Percentiles rank a stretch among this genome's conserved stretches.
phyloP scores from a whole-genome alignment of 1,140 invertebrate species.

The Ceratina japonica region DNA sequence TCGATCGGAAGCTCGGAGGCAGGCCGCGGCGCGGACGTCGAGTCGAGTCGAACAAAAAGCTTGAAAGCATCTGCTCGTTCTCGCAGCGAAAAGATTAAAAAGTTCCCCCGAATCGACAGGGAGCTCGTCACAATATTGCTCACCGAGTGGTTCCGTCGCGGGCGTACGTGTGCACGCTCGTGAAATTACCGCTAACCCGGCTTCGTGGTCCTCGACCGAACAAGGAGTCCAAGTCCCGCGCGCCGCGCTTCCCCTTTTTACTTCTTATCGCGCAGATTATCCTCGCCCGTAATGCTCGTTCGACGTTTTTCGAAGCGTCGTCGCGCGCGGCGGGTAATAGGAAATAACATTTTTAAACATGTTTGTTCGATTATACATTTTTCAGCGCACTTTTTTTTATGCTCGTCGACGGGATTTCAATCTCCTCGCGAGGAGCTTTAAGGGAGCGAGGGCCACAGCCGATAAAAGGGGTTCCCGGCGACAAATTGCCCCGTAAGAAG shows the following conservation, averaged over 20 bases:
- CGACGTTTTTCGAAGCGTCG: too few relatives aligned
- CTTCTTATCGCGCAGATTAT: too few relatives aligned
- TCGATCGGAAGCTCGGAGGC: constrained; percentile 20
- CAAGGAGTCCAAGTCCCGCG: too few relatives aligned
- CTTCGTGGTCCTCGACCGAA: constrained; percentile 9
- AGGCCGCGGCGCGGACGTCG: not conserved
- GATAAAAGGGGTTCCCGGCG: constrained; percentile 48
- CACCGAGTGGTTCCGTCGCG: constrained; percentile 29
- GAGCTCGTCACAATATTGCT: constrained; percentile 49
- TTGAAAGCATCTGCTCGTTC: constrained; percentile 59
- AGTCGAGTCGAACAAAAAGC: constrained; percentile 27
- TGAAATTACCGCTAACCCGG: constrained; percentile 1
- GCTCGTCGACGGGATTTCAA: constrained; percentile 14
- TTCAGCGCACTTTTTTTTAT: not conserved
- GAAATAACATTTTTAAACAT: not conserved
- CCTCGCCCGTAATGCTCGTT: too few relatives aligned
- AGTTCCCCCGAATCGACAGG: constrained; percentile 40
- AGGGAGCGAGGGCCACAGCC: constrained; percentile 17
- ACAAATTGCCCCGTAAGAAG: constrained; percentile 43
- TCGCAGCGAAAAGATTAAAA: constrained; percentile 57
- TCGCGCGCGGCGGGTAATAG: not conserved
- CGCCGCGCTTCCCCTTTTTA: not conserved
- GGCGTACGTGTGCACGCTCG: not conserved
- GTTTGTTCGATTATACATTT: not conserved
- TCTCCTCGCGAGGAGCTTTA: constrained; percentile 30